phyloP scores from a whole-genome alignment of 2,113 vertebrate species.

The Pogona vitticeps region DNA sequence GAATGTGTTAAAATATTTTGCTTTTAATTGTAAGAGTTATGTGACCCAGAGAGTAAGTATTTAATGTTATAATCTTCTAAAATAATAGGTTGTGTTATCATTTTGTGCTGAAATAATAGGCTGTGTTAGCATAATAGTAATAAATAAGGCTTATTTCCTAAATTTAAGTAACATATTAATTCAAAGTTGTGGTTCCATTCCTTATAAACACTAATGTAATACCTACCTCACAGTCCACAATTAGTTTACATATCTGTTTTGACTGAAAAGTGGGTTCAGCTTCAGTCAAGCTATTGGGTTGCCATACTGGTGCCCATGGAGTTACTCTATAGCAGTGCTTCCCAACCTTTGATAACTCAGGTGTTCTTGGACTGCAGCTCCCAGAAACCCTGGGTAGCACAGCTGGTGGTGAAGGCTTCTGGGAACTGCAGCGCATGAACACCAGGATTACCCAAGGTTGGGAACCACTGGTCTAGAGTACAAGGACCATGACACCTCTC shows the following conservation, averaged over 20 bases:
- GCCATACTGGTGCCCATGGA: not conserved
- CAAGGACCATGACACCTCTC: not conserved
- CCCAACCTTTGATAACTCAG: no score
- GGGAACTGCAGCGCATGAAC: not conserved
- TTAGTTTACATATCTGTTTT: conserved; percentile 27
- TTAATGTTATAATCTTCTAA: not conserved
- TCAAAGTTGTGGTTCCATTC: not conserved
- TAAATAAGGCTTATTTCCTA: no score
- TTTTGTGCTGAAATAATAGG: not conserved
- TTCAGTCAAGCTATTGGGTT: conserved; percentile 15
- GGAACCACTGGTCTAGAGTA: not conserved
- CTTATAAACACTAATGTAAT: not conserved
- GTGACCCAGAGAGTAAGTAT: not conserved
- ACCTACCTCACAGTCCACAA: not conserved
- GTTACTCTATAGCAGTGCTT: no score
- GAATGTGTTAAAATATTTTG: not conserved
- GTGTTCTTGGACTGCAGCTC: not conserved
- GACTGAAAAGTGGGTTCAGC: conserved; percentile 37
- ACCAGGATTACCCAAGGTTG: no score
- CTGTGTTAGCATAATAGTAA: no score
- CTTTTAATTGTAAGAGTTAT: not conserved
- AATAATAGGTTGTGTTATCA: not conserved
- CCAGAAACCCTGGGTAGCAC: not conserved
- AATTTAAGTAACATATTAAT: not conserved
- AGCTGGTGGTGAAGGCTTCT: not conserved